Percentiles rank a stretch among this genome's conserved stretches.
Evolutionary conservation across 2,888 invertebrate genomes (phyloP).

Genomic region (Tenthredo mesomela): DNA sequence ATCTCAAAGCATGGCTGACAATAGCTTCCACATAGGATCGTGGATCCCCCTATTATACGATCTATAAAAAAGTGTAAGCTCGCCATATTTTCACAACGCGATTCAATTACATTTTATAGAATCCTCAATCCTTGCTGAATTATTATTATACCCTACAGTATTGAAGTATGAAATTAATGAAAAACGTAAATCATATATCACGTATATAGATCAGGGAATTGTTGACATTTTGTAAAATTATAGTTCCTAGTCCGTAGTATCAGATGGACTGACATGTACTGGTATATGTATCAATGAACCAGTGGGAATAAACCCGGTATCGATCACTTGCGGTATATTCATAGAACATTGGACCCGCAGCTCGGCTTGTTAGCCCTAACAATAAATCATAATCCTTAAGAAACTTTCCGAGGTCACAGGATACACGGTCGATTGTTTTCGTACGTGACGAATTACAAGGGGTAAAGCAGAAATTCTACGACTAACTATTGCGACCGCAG

Average conservation of each 20-base stretch:
- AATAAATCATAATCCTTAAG: slow-evolving; percentile 42
- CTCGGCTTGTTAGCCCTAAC: neutral
- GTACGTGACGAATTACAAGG: slow-evolving; percentile 23
- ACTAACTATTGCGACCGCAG: slow-evolving; percentile 8
- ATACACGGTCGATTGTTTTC: slow-evolving; percentile 37
- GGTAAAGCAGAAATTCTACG: slow-evolving; percentile 2
- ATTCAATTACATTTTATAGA: slow-evolving; percentile 32
- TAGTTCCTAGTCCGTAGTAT: neutral
- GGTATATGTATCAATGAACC: neutral
- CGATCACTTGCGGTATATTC: slow-evolving; percentile 16
- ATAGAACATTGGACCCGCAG: slow-evolving; percentile 9
- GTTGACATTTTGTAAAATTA: neutral
- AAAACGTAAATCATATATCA: neutral
- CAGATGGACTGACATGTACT: neutral
- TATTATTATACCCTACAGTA: neutral
- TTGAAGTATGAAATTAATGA: neutral
- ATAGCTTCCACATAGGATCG: slow-evolving; percentile 20
- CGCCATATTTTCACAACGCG: neutral
- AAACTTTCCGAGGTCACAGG: slow-evolving; percentile 11
- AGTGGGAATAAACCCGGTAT: neutral
- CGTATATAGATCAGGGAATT: neutral
- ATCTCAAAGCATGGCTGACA: slow-evolving; percentile 29
- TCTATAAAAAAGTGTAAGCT: slow-evolving; percentile 24
- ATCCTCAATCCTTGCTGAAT: neutral
- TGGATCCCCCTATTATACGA: slow-evolving; percentile 12